Evolutionary conservation across 2,113 vertebrate genomes (phyloP), one percentile per base, ranked within the genome.

Genomic region (Sula dactylatra): DNA sequence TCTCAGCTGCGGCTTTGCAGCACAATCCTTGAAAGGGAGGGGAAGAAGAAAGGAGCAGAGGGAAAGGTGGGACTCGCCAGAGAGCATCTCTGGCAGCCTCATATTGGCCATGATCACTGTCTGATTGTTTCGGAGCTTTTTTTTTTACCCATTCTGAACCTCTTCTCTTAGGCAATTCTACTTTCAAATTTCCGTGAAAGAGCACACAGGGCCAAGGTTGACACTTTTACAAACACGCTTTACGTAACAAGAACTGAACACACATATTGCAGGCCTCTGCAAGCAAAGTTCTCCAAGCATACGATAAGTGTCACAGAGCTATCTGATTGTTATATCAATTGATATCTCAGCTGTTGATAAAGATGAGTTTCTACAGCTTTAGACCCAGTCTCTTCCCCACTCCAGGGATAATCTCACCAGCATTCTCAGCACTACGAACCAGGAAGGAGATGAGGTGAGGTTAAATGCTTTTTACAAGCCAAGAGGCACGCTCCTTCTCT

Each of bases 21-120:
- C n/a, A 69, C 13, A 1, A 4, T 10, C 42, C 42, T 92, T 1
- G 0, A 5, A 25, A 86, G 11, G 0, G 8, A 89, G 7, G 22
- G 36, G 29, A 54, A 45, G 44, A 22, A 56, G 29, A 49, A 64
- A 9, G 8, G 31, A n/a, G 52, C 16, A 49, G 59, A 71, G 38
- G 36, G 44, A 56, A 70, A 52, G 74, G 52, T 7, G 5, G 56
- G 8, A 64, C 49, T 25, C 17, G 25, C 16, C 38, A 5, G n/a
- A 42, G 24, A 21, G 9, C 6, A 47, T 7, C 11, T 10, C 2
- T 34, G 26, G 20, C 62, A 18, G 13, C 38, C 38, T 84, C 79
- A 21, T 7, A 0, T 4, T 12, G 34, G 22, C 70, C 2, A 0
- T 10, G 24, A 34, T 31, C 38, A n/a, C n/a, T 3, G 4, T 6